Base-by-base conservation (phyloP, 2,113 vertebrate genomes). In the Triplophysa rosa region DNA sequence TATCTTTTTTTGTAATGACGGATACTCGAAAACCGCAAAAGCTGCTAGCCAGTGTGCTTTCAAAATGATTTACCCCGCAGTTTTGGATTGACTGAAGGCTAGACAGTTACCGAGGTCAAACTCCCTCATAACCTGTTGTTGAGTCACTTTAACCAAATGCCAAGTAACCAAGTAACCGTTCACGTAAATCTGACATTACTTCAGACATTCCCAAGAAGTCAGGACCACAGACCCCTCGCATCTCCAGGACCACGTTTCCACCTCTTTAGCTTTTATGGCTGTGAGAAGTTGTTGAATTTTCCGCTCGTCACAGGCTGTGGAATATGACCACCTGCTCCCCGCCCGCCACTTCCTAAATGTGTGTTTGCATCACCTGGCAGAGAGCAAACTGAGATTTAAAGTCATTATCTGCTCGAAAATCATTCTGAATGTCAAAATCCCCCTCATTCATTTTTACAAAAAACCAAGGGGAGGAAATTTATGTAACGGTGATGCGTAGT, bases 191-290 rank as follows among this genome's bases (percentile, higher is more conserved):
- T 17, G 8, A 59, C 23, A 9, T 42, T 4, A 16, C 49, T 70
- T 37, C 26, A 67, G 54, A 69, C 75, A 69, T 79, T 74, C 76
- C 79, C 64, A 67, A 81, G 63, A 74, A 12, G 83, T 69, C 71
- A 72, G 79, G 78, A 29, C 78, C 42, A 40, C 58, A 9, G 24
- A 72, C 33, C 26, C 80, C 62, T 47, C 33, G 52, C 37, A 21
- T 78, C 78, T 77, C 19, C 26, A 29, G 26, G 69, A 83, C 42
- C 76, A 8, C 29, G 74, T 85, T 86, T 89, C 87, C 88, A 77
- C 87, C 83, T 75, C 78, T 67, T 87, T 89, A 83, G 87, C 87
- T 90, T 92, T 91, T 92, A 91, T 90, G 89, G 86, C 87, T 72
- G 62, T 68, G 49, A 82, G 66, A 52, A 68, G 80, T 87, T 49